phyloP scores from a whole-genome alignment of 2,113 vertebrate genomes.

The Irena cyanogastra region DNA sequence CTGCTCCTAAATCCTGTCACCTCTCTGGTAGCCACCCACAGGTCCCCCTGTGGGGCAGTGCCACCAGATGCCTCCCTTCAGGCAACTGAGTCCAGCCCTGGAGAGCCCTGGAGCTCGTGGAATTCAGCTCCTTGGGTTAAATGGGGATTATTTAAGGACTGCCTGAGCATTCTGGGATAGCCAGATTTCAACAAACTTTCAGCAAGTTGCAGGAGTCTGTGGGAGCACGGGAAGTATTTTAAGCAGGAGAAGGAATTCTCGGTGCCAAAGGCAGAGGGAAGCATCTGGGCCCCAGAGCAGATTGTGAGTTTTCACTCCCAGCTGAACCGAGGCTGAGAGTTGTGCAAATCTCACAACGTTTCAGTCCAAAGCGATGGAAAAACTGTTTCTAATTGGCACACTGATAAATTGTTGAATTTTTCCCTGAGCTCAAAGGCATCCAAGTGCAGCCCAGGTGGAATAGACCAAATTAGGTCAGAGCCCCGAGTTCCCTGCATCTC shows the following conservation, averaged over 20 bases:
- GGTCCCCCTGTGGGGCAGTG: neutral
- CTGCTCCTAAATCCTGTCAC: neutral
- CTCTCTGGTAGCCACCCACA: neutral
- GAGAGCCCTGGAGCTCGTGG: neutral
- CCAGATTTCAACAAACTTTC: neutral
- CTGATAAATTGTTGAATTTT: neutral
- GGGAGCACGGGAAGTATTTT: conserved; percentile 8
- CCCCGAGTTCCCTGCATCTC: neutral
- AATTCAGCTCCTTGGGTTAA: neutral
- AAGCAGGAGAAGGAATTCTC: neutral
- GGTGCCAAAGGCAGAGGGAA: conserved; percentile 4
- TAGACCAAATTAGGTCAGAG: conserved; percentile 9
- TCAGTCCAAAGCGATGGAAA: neutral
- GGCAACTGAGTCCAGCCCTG: neutral
- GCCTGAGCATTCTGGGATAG: neutral
- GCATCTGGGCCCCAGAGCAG: neutral
- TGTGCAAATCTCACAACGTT: neutral
- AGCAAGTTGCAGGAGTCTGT: neutral
- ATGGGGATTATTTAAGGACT: neutral
- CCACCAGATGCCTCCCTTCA: neutral
- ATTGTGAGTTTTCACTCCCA: neutral
- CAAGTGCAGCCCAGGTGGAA: neutral
- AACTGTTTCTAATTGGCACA: neutral
- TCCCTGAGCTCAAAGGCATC: neutral
- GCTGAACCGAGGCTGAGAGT: neutral